These are phyloP conservation scores for Zaprionus ornatus DNA, from an alignment of 1,140 invertebrate species.

Conservation along the genomic window DNA sequence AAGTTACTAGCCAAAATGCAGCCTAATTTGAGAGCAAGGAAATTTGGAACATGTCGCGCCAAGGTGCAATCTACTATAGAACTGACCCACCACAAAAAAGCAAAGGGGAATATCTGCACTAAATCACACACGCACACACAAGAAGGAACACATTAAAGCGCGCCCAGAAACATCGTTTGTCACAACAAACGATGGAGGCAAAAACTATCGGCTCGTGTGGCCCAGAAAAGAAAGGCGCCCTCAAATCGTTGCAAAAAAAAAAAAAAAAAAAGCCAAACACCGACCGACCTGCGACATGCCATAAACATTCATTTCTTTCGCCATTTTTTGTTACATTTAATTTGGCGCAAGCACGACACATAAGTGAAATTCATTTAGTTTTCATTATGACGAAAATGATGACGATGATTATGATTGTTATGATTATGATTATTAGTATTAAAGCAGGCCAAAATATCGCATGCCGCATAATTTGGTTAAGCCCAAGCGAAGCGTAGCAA, in stretches of 20 bases:
- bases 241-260: slow-evolving; percentile 61
- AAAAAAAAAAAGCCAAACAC: slow-evolving; percentile 53
- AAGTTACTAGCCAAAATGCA: slow-evolving; percentile 40
- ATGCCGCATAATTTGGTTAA: slow-evolving; percentile 69
- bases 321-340: slow-evolving; percentile 61
- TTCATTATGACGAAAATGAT: slow-evolving; percentile 59
- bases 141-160: slow-evolving; percentile 37
- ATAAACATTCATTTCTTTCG: slow-evolving; percentile 50
- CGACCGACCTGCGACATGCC: slow-evolving; percentile 53
- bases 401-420: slow-evolving; percentile 26
- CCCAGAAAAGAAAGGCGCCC: slow-evolving; percentile 61
- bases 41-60: slow-evolving; percentile 58
- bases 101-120: no score
- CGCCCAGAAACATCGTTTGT: slow-evolving; percentile 69
- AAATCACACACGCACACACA: slow-evolving; percentile 35
- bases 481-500: slow-evolving; percentile 39
- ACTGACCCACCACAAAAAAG: slow-evolving; percentile 50
- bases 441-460: slow-evolving; percentile 64
- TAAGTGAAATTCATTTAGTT: slow-evolving; percentile 80
- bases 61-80: slow-evolving; percentile 2
- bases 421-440: slow-evolving; percentile 40
- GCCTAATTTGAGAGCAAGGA: not conserved
- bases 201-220: slow-evolving; percentile 68
- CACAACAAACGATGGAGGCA: slow-evolving; percentile 32
- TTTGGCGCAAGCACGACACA: slow-evolving; percentile 73